phyloP scores from a whole-genome alignment of 1,140 invertebrate species.

The Rhopalosiphum maidis region DNA sequence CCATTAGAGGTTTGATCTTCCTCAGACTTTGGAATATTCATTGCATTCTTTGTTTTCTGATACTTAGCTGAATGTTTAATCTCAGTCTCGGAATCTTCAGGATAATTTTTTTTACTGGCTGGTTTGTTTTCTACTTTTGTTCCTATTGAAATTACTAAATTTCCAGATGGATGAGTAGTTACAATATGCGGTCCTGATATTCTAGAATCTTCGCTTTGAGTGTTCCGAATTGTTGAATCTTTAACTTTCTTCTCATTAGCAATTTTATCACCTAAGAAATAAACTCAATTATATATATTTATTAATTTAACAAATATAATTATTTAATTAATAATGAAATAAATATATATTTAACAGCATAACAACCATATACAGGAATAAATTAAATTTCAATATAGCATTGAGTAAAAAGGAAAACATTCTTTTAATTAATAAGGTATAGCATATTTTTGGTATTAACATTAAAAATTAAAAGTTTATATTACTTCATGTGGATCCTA shows the following conservation, averaged over 20 bases:
- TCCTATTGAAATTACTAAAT: constrained; percentile 48
- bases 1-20: neutral
- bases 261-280: constrained; percentile 38
- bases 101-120: constrained; percentile 13
- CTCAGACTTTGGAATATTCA: constrained; percentile 27
- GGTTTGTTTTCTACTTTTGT: constrained; percentile 28
- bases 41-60: constrained; percentile 47
- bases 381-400: neutral
- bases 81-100: neutral
- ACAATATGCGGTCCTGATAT: constrained; percentile 28
- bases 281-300: neutral
- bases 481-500: too few relatives aligned
- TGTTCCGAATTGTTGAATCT: neutral
- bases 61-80: constrained; percentile 24
- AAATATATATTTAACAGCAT: too few relatives aligned
- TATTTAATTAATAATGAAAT: too few relatives aligned
- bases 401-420: neutral
- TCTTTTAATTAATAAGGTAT: neutral
- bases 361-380: too few relatives aligned
- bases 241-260: constrained; percentile 35
- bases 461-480: too few relatives aligned
- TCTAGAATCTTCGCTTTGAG: neutral
- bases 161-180: constrained; percentile 30
- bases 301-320: neutral
- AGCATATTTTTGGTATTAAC: too few relatives aligned